Base-by-base conservation (phyloP, 1,140 invertebrate species). In the Bombus affinis region DNA sequence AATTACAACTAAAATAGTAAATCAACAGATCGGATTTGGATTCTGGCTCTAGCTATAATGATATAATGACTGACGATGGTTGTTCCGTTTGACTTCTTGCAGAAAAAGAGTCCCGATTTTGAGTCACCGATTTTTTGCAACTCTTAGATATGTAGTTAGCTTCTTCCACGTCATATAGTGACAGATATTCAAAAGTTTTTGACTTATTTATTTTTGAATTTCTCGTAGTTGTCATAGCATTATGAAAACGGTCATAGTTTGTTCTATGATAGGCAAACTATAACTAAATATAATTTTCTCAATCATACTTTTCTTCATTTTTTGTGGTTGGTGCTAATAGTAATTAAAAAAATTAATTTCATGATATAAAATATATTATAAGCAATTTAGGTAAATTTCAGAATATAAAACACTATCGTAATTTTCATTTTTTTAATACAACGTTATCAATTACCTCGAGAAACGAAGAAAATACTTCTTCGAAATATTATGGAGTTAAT, bases 21-120 rank as follows among this genome's bases (percentile, higher is more conserved):
- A 70, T 81, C 59, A 53, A 44, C 62, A 59, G 18, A 74, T 88
- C 59, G 59, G 22, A 39, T 85, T 85, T 85, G 37, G 76, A 84
- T 79, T 39, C 53, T 84, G 82, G 82, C 75, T 84, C 74, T 35
- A 3, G 47, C 44, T 85, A 47, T 25, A 32, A 66, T 82, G n/a
- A 74, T 85, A 62, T 25, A 32, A 74, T 74, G n/a, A 74, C 25
- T 57, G 32, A n/a, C 44, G n/a, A 39, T n/a, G 13, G 42, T 42
- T 22, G 8, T 81, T 28, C n/a, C 25, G 35, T 59, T 57, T 59
- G 6, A 73, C 12, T 53, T 53, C 15, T 35, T 9, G 15, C 6
- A 35, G 8, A 18, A 4, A 35, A 15, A 35, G 12, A 65, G 13
- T 5, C 2, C n/a, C n/a, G 13, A 59, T 28, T 59, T 62, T n/a